Evolutionary conservation across 2,888 invertebrate genomes (phyloP), one percentile per base, ranked within the genome.

Genomic region (Drosophila incognita): DNA sequence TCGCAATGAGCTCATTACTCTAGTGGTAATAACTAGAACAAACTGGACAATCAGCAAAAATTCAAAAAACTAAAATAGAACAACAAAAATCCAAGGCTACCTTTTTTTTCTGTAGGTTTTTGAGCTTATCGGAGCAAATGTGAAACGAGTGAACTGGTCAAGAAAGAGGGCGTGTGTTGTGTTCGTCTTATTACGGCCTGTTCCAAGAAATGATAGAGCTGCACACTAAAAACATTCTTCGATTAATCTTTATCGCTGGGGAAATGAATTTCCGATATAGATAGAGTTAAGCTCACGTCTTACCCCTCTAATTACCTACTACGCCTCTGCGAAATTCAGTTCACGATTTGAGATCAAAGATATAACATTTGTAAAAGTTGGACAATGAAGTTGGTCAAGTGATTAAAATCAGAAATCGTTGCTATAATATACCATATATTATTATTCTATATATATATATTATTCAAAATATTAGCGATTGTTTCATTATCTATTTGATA

Each of bases 1-100:
- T 64, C 57, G 72, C 63, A 72, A 89, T 86, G 86, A 86, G 87
- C 85, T 89, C 87, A 87, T 89, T 66, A 74, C 52, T 24, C 10
- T 18, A 3, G n/a, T 40, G 77, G 79, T 79, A 77, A 77, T 15
- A 48, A 21, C 42, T 6, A 18, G n/a, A 5, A 35, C 15, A 5
- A 52, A 29, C 52, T 21, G 46, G 15, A 24, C 24, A 46, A 24
- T 46, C 24, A 24, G 8, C 4, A 1, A 8, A 46, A 15, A 52
- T 33, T 10, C 10, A 10, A 13, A 4, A 4, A 5, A 29, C 5
- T 11, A 24, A 24, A 18, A 1, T n/a, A n/a, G 18, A 11, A 18
- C 11, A 42, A 57, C n/a, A 42, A 15, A 21, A 24, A 51, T 29
- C 31, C 60, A 78, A 74, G 57, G 68, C 63, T 59, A 46, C 15